Evolutionary conservation across 2,888 invertebrate genomes (phyloP).

Genomic region (Dusona sp.): DNA sequence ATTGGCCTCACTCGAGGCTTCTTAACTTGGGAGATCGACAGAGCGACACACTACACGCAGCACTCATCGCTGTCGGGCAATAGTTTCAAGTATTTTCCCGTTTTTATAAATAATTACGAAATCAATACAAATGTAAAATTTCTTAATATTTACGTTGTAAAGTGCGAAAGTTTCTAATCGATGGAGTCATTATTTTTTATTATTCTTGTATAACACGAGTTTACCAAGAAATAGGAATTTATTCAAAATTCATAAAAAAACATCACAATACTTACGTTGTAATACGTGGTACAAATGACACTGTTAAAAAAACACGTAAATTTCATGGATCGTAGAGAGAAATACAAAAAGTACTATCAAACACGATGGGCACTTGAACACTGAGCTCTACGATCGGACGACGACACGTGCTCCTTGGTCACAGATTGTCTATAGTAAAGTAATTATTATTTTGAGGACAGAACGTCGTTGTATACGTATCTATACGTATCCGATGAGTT

Average conservation of each 20-base stretch:
- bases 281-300: conserved; percentile 7
- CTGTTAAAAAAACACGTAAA: conserved; percentile 14
- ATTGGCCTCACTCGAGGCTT: no score
- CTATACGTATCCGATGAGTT: background rate
- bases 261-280: conserved; percentile 35
- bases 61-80: no score
- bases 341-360: conserved; percentile 11
- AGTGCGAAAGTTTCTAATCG: background rate
- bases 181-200: background rate
- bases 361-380: conserved; percentile 15
- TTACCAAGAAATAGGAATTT: background rate
- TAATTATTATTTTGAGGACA: conserved; percentile 17
- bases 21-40: no score
- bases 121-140: no score
- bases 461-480: background rate
- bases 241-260: background rate
- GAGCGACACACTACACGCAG: no score
- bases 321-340: conserved; percentile 33
- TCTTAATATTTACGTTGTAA: background rate
- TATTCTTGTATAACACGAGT: background rate
- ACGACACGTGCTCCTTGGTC: conserved; percentile 40
- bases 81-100: no score
- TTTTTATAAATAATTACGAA: background rate
- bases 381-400: conserved; percentile 10
- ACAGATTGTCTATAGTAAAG: conserved; percentile 4